phyloP scores from a whole-genome alignment of 30 jellyfish, hydroid and myxozoan species.

The Catostylus mosaicus region DNA sequence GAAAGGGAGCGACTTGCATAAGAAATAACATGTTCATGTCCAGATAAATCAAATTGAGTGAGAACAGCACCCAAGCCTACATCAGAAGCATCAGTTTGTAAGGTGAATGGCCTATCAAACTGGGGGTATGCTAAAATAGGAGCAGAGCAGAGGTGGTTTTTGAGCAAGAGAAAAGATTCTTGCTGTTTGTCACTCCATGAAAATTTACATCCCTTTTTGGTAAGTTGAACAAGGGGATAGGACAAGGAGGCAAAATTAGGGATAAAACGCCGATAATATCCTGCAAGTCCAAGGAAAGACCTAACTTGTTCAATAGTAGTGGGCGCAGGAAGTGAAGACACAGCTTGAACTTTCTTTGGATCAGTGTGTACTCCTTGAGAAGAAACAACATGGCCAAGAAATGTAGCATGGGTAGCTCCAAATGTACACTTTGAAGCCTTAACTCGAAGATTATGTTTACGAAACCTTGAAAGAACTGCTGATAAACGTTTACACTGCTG shows the following conservation, averaged over 20 bases:
- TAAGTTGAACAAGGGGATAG: slow-evolving; percentile 13
- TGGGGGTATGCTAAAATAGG: slow-evolving; percentile 53
- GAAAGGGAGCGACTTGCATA: slow-evolving; percentile 30
- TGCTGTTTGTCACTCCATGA: slow-evolving; percentile 32
- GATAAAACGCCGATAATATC: slow-evolving; percentile 47
- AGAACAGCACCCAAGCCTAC: slow-evolving; percentile 59
- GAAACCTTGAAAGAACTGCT: slow-evolving; percentile 34
- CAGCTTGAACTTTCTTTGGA: slow-evolving; percentile 29
- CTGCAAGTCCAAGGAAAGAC: slow-evolving; percentile 52
- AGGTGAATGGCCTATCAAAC: slow-evolving; percentile 38
- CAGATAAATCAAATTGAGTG: slow-evolving; percentile 14
- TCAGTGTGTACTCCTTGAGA: slow-evolving; percentile 40
- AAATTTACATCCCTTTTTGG: slow-evolving; percentile 30
- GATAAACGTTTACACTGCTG: slow-evolving; percentile 30
- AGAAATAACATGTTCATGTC: slow-evolving; percentile 37
- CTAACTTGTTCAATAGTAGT: slow-evolving; percentile 17
- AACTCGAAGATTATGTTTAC: slow-evolving; percentile 14
- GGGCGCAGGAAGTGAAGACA: neutral
- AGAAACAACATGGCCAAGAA: slow-evolving; percentile 41
- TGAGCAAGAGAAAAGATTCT: slow-evolving; percentile 19
- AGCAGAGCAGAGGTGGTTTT: slow-evolving; percentile 29
- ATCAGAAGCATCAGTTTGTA: slow-evolving; percentile 63
- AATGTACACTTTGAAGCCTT: slow-evolving; percentile 45
- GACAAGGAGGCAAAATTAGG: slow-evolving; percentile 46
- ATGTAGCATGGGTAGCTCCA: slow-evolving; percentile 19